Evolutionary conservation across 2,888 invertebrate genomes (phyloP).

Genomic region (Philonicus albiceps): DNA sequence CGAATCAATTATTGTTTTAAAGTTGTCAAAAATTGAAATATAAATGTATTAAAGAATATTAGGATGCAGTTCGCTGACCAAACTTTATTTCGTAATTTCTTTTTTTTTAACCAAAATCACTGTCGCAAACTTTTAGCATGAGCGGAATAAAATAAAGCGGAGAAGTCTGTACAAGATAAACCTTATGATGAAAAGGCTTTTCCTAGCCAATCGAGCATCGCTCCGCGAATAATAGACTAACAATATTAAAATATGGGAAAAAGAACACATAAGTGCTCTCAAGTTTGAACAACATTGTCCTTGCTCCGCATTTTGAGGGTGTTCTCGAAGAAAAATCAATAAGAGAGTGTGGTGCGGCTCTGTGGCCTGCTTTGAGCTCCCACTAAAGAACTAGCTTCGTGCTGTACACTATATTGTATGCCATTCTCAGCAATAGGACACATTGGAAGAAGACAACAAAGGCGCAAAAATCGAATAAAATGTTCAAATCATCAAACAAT

Average conservation of each 20-base stretch:
- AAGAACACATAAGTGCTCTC: not conserved
- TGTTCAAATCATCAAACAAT: conserved; percentile 64
- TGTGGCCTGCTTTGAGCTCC: not conserved
- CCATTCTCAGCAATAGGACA: not conserved
- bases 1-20: too few species aligned
- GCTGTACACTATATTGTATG: not conserved
- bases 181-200: not conserved
- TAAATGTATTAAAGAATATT: not conserved
- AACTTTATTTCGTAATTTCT: not conserved
- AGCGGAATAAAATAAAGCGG: not conserved
- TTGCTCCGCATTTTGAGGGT: conserved; percentile 3
- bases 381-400: not conserved
- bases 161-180: not conserved
- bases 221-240: not conserved
- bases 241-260: not conserved
- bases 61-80: not conserved
- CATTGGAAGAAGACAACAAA: conserved; percentile 10
- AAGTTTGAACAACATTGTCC: conserved; percentile 17
- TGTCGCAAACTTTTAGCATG: not conserved
- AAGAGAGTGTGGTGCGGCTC: not conserved
- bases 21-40: too few species aligned
- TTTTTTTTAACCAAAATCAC: not conserved
- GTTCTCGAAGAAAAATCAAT: not conserved
- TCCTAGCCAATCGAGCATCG: not conserved
- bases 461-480: conserved; percentile 53